These are phyloP conservation scores for Tachyglossus aculeatus DNA, from an alignment of 2,797 vertebrate genomes.

Conservation along the genomic window DNA sequence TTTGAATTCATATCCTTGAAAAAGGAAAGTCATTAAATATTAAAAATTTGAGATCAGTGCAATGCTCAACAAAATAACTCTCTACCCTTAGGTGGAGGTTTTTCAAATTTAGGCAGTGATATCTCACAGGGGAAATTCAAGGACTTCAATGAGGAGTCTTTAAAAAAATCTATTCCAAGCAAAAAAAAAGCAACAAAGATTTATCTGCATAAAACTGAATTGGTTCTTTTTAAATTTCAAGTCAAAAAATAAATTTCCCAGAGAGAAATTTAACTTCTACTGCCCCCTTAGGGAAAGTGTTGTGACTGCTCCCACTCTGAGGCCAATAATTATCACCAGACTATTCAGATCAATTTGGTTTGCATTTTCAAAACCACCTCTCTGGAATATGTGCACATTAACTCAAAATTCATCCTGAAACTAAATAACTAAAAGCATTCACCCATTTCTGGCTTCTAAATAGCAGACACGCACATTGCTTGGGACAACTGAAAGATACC, in stretches of 20 bases:
- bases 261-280: too few species aligned
- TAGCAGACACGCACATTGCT: background rate
- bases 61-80: background rate
- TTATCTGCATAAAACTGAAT: too few species aligned
- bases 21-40: background rate
- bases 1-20: background rate
- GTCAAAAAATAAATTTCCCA: too few species aligned
- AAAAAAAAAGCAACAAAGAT: too few species aligned
- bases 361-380: background rate
- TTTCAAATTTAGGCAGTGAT: too few species aligned
- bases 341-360: rapidly evolving
- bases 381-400: background rate
- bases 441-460: conserved; percentile 1
- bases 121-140: too few species aligned
- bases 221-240: too few species aligned
- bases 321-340: rapidly evolving
- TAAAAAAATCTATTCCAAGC: too few species aligned
- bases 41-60: background rate
- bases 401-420: background rate
- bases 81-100: rapidly evolving
- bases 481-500: conserved; percentile 7
- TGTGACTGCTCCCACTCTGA: background rate
- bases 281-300: conserved; percentile 50
- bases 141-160: too few species aligned
- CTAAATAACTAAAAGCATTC: background rate